Evolutionary conservation across 1,140 invertebrate genomes (phyloP), one percentile per base, ranked within the genome.

Genomic region (Tribolium madens): DNA sequence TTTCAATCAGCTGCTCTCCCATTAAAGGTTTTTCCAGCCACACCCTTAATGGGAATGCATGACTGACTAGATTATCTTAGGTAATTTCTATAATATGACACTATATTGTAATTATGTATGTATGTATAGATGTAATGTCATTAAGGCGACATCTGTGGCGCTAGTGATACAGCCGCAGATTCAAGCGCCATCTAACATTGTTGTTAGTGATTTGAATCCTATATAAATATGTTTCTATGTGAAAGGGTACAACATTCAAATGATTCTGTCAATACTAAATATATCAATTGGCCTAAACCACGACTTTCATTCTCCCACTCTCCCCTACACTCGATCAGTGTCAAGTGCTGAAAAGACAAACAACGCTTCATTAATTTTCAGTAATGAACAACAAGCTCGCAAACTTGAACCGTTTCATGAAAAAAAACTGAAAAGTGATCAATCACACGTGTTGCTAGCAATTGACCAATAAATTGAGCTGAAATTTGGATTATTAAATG

Each of bases 251-350:
- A 85, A 84, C 80, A 84, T 85, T 85, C 80, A 84, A 81, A 79
- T 81, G 77, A 84, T 84, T 84, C 84, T 84, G 84, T 85, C 84
- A 85, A 85, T 85, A 85, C 48, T 80, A 83, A 84, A 83, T 84
- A 84, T 84, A 86, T 86, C 84, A 85, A 85, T 86, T 86, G 85
- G 85, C 85, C 85, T 85, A 86, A 82, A 17, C 5, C 36, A 70
- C 70, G 31, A 50, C 52, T 80, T 76, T 82, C 60, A 73, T 79
- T 73, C 14, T 10, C n/a, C 26, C 48, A 26, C 26, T 9, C 48
- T 26, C 18, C 18, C 21, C 7, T 42, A 4, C n/a, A 42, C 36
- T 42, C 36, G 9, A 42, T 42, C 36, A 42, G 9, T 10, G 36
- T 42, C 36, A 42, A 42, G 9, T 42, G 36, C 5, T 4, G 36